Evolutionary conservation across 2,888 invertebrate species (phyloP).

Genomic region (Lasioglossum malachurum): DNA sequence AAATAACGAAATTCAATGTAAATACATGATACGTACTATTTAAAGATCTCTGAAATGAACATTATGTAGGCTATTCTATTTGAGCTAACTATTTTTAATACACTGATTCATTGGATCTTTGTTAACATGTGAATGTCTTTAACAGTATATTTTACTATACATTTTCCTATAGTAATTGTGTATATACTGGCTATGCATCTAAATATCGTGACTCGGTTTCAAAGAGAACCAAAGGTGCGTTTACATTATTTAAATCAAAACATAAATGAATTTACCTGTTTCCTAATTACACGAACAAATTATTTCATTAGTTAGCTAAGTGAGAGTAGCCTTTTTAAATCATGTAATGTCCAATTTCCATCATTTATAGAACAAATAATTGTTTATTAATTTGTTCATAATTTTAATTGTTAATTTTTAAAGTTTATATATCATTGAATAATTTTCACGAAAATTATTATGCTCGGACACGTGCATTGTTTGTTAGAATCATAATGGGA

Average conservation of each 20-base stretch:
- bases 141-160: constrained; percentile 47
- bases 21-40: constrained; percentile 57
- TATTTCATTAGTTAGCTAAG: constrained; percentile 58
- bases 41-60: constrained; percentile 52
- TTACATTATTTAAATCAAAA: constrained; percentile 36
- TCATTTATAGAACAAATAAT: constrained; percentile 44
- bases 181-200: constrained; percentile 42
- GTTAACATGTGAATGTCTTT: constrained; percentile 40
- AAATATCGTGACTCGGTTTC: constrained; percentile 14
- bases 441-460: neutral
- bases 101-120: constrained; percentile 26
- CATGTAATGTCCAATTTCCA: constrained; percentile 64
- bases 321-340: constrained; percentile 59
- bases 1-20: constrained; percentile 69
- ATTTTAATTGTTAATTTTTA: constrained; percentile 12
- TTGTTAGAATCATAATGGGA: constrained; percentile 30
- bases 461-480: constrained; percentile 14
- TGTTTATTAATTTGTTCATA: constrained; percentile 18
- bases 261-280: constrained; percentile 26
- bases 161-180: constrained; percentile 33
- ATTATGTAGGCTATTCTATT: constrained; percentile 65
- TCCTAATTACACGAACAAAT: constrained; percentile 29
- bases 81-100: constrained; percentile 59
- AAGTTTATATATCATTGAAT: constrained; percentile 14
- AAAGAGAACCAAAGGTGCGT: constrained; percentile 12